phyloP scores from a whole-genome alignment of 2,888 invertebrate species.

The Troglohyphantes excavatus region DNA sequence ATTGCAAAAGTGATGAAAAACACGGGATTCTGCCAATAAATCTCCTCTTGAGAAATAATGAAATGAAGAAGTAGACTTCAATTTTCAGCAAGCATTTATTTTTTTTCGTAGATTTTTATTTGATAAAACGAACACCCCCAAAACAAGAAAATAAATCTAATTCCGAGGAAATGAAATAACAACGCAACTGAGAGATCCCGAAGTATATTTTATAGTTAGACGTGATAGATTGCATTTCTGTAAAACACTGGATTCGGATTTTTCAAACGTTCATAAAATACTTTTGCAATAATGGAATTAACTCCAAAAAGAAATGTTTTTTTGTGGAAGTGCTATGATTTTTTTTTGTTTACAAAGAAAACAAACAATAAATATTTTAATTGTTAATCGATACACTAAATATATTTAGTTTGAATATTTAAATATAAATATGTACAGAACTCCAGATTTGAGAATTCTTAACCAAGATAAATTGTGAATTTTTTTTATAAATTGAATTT shows the following conservation, averaged over 20 bases:
- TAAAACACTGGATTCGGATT: not conserved
- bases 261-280: not conserved
- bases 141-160: conserved; percentile 9
- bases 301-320: not conserved
- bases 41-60: not conserved
- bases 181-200: not conserved
- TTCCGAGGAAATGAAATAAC: not conserved
- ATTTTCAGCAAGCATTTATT: not conserved
- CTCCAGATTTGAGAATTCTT: too few relatives aligned
- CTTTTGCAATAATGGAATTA: not conserved
- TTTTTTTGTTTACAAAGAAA: too few relatives aligned
- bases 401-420: too few relatives aligned
- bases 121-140: not conserved
- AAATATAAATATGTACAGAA: too few relatives aligned
- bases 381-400: too few relatives aligned
- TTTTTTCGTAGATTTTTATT: not conserved
- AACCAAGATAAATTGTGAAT: too few relatives aligned
- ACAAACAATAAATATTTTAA: too few relatives aligned
- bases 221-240: not conserved
- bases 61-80: not conserved
- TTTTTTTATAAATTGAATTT: too few relatives aligned
- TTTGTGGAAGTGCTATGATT: too few relatives aligned
- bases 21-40: not conserved
- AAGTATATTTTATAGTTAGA: not conserved
- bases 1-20: too few relatives aligned